phyloP scores from a whole-genome alignment of 2,888 invertebrate species.

The Acrocera orbiculus region DNA sequence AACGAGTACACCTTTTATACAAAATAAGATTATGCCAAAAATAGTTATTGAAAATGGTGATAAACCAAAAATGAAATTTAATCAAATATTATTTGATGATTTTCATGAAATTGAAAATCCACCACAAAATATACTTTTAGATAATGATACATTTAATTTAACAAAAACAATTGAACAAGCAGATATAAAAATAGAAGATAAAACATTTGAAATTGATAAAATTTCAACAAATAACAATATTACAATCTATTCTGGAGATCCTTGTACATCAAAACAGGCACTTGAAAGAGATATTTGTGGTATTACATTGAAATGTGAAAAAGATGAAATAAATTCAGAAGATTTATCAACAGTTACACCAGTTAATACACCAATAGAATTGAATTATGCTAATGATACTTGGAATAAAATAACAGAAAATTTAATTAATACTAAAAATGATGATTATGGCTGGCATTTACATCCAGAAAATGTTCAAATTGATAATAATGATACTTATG shows the following conservation, averaged over 20 bases:
- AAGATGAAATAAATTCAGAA: slow-evolving; percentile 13
- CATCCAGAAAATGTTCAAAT: slow-evolving; percentile 10
- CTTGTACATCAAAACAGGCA: slow-evolving; percentile 12
- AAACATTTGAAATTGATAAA: slow-evolving; percentile 9
- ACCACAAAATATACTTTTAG: too few species aligned
- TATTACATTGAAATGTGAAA: slow-evolving; percentile 11
- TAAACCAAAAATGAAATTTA: too few species aligned
- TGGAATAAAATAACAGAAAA: slow-evolving; percentile 13
- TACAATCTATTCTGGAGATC: slow-evolving; percentile 10
- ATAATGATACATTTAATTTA: not conserved
- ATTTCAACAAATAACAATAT: not conserved
- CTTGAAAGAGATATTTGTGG: slow-evolving; percentile 9
- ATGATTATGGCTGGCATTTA: slow-evolving; percentile 13
- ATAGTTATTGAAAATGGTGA: too few species aligned
- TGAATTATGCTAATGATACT: slow-evolving; percentile 14
- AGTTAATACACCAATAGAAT: slow-evolving; percentile 16
- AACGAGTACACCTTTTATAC: slow-evolving; percentile 12
- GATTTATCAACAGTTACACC: slow-evolving; percentile 16
- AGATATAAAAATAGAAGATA: slow-evolving; percentile 1
- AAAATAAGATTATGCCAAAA: not conserved
- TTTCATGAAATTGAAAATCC: not conserved
- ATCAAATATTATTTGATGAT: not conserved
- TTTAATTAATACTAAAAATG: slow-evolving; percentile 2
- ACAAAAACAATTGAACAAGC: slow-evolving; percentile 1
- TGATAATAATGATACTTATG: slow-evolving; percentile 5